Conservation (phyloP, 35 echinoderm and acorn worm genomes). For the Strongylocentrotus purpuratus region DNA sequence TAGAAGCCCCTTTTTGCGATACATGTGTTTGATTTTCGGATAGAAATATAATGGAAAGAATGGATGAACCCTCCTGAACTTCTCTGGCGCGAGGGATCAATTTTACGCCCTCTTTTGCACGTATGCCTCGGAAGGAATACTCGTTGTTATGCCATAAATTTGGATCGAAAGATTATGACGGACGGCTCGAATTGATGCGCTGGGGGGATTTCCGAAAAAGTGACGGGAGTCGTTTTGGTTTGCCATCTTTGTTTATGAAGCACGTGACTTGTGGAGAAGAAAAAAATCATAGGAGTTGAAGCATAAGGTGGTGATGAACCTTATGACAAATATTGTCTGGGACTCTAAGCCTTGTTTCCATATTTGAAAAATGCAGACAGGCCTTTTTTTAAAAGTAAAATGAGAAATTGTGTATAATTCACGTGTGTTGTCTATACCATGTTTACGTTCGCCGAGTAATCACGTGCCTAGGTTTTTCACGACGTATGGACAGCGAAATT, state of each 20-base stretch:
- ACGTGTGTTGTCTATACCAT: no score
- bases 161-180: not conserved
- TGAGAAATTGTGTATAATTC: no score
- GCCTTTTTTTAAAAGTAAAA: no score
- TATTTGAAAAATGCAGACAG: no score
- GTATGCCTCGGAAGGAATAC: not conserved
- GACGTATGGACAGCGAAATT: no score
- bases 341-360: not conserved
- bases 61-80: not conserved
- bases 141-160: not conserved
- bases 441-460: no score
- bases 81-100: not conserved
- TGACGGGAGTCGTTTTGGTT: not conserved
- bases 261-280: not conserved
- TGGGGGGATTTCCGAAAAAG: not conserved
- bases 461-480: no score
- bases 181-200: not conserved
- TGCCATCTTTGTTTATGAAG: not conserved
- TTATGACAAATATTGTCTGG: not conserved
- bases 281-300: not conserved
- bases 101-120: constrained; percentile 1
- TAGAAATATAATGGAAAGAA: not conserved
- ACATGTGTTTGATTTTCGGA: not conserved
- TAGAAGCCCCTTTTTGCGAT: not conserved
- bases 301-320: not conserved